phyloP scores from a whole-genome alignment of 2,113 vertebrate genomes.

The Ochotona princeps region DNA sequence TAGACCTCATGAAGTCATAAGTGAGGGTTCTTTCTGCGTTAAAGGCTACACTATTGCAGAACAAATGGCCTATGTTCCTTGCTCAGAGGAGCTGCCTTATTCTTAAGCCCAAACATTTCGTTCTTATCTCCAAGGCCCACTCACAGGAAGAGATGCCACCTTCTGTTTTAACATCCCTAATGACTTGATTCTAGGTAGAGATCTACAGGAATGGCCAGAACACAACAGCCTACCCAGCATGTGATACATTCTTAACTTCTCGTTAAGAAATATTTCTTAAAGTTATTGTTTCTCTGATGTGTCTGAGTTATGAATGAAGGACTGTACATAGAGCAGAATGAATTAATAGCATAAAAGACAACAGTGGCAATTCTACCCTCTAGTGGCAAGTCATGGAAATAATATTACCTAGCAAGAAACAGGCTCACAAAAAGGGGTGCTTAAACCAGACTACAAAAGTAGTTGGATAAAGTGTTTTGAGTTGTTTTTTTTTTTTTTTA shows the following conservation, averaged over 20 bases:
- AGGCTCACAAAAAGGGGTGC: not conserved
- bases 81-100: not conserved
- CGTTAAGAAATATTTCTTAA: not conserved
- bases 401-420: not conserved
- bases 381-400: slow-evolving; percentile 15
- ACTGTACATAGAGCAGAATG: not conserved
- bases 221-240: not conserved
- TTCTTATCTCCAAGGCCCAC: not conserved
- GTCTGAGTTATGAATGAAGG: not conserved
- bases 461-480: not conserved
- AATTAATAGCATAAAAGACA: not conserved
- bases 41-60: not conserved
- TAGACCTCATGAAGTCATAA: not conserved
- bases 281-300: not conserved
- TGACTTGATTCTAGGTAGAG: not conserved
- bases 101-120: not conserved
- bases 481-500: not conserved
- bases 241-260: not conserved
- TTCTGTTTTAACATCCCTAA: not conserved
- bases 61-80: not conserved
- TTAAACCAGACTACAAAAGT: not conserved
- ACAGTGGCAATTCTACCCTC: not conserved
- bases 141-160: not conserved
- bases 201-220: not conserved
- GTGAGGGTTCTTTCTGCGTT: not conserved